A percentile compares a stretch with the other conserved stretches of the same genome.
These are phyloP conservation scores for Egretta garzetta DNA, from an alignment of 2,113 vertebrate genomes.

Conservation along the genomic window DNA sequence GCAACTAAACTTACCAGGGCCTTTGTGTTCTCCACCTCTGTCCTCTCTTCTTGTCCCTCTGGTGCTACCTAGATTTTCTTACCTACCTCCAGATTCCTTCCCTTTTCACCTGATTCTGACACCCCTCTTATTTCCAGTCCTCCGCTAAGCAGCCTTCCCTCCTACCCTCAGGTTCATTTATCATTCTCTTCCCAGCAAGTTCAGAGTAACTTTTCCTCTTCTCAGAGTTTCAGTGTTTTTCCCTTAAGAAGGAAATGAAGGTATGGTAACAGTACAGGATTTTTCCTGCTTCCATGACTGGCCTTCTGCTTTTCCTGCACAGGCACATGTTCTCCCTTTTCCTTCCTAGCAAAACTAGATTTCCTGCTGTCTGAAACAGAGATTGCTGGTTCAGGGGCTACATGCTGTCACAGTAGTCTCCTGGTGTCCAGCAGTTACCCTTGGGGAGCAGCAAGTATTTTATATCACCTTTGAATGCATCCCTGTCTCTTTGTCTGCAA, in stretches of 20 bases:
- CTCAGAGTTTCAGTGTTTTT: neutral
- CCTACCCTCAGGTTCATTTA: neutral
- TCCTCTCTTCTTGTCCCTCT: neutral
- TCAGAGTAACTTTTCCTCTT: neutral
- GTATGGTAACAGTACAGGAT: neutral
- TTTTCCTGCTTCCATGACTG: neutral
- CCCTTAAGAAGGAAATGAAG: neutral
- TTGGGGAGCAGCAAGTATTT: neutral
- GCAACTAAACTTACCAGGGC: neutral
- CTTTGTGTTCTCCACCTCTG: neutral
- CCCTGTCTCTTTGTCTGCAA: neutral
- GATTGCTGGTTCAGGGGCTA: neutral
- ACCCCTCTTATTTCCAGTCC: neutral
- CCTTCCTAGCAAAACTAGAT: neutral
- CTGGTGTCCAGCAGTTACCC: neutral
- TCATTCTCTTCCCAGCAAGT: neutral
- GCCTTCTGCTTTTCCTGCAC: neutral
- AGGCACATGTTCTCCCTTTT: neutral
- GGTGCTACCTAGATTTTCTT: neutral
- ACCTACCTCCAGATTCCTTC: neutral
- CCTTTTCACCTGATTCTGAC: neutral
- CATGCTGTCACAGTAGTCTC: neutral
- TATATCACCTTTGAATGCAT: neutral
- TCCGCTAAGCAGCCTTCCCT: neutral
- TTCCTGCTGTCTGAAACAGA: neutral